phyloP scores from a whole-genome alignment of 2,888 invertebrate species.

The Pseudococcus longispinus region DNA sequence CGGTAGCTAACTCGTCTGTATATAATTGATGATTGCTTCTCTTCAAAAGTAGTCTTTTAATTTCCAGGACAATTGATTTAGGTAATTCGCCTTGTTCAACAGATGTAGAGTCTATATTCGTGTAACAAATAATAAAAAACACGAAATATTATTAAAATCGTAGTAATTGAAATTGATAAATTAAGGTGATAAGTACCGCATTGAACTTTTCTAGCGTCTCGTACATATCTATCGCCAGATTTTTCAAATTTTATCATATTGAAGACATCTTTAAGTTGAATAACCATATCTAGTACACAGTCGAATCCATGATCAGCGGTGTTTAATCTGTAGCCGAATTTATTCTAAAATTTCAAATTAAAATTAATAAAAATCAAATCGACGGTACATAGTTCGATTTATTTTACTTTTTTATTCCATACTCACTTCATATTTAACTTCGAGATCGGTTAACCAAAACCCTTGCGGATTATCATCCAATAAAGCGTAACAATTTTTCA shows the following conservation, averaged over 20 bases:
- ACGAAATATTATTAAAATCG: not conserved
- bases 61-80: not conserved
- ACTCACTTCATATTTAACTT: not conserved
- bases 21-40: conserved; percentile 4
- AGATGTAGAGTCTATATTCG: not conserved
- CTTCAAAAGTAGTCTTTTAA: not conserved
- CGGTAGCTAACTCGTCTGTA: not conserved
- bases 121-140: not conserved
- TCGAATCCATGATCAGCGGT: not conserved
- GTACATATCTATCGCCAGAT: conserved; percentile 16
- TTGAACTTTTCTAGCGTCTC: not conserved
- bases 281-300: not conserved
- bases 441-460: not conserved
- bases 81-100: not conserved
- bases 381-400: not conserved
- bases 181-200: not conserved
- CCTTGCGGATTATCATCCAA: conserved; percentile 12
- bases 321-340: not conserved
- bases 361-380: not conserved
- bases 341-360: not conserved
- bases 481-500: conserved; percentile 32
- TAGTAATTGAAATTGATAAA: not conserved
- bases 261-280: not conserved
- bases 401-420: too few relatives aligned
- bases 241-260: not conserved